Base-by-base conservation (phyloP, 2,113 vertebrate genomes). In the Platichthys stellatus region DNA sequence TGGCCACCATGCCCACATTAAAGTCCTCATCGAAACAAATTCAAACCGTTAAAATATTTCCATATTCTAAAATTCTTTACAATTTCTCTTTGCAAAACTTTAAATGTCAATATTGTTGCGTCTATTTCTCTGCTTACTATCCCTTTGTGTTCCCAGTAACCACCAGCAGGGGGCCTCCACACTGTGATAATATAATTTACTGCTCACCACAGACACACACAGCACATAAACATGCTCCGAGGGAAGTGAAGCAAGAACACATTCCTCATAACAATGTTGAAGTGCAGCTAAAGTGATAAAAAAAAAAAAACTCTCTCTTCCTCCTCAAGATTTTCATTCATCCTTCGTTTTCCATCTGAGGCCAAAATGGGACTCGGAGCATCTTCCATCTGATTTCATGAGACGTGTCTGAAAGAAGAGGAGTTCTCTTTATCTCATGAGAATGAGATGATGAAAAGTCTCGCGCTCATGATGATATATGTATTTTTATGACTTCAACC, bases 151-250 rank as follows among this genome's bases (percentile, higher is more conserved):
- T 82, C 5, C 72, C 59, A 28, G n/a, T 31, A 69, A 0, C 57
- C 8, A 71, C 86, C 91, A 89, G 60, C 18, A 89, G 91, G 35
- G 86, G 90, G 83, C 86, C 23, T 53, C 76, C 75, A 65, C 63
- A 57, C 62, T 78, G 65, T 61, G 35, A 20, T 49, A 53, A 73
- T 67, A 2, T 2, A 62, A 20, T 43, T 63, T 15, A 14, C 43
- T 45, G 43, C 43, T 54, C 51, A 59, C 61, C 40, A 43, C 40
- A 43, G 11, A 43, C 9, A 10, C 43, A 43, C 49, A 38, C 24
- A 31, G 24, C n/a, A 26, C 40, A 43, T 20, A 63, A 2, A 62
- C 51, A 14, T 53, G 51, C 60, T 78, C n/a, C 53, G n/a, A 69
- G 31, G 60, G 71, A 85, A 82, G 72, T 85, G 40, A 68, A 74